Base-by-base conservation (phyloP, 2,113 vertebrate genomes). In the Hydrochoerus hydrochaeris region DNA sequence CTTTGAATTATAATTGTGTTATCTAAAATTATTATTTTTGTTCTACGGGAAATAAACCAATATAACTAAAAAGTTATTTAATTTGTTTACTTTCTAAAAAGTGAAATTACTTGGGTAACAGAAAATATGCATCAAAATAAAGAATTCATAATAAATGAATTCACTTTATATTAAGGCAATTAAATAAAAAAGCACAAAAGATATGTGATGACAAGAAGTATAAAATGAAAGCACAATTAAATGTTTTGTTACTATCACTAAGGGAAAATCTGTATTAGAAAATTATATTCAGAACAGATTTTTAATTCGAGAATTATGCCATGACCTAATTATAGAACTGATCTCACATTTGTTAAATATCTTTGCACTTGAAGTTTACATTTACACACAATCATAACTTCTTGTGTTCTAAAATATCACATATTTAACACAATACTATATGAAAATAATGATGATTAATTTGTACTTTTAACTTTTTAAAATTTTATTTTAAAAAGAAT, bases 301-400 rank as follows among this genome's bases (percentile, higher is more conserved):
- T 88, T 81, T 87, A 88, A 35, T 28, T 20, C 73, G 7, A 46
- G 46, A n/a, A 44, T n/a, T 0, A 26, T 1, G 49, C 32, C 67
- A 38, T 19, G 82, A 71, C 1, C 28, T 87, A 32, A 78, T 38
- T 32, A 10, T 32, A 52, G 28, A 32, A 32, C 11, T 12, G 17
- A 41, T 12, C 38, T 35, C 1, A 20, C 63, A 62, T 35, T n/a
- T 4, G 0, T 0, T 49, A 14, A 19, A 6, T 17, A 19, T 77
- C 24, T 46, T 81, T 87, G 16, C 86, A 62, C 30, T 3, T 1
- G 7, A 73, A 19, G 14, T 93, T 85, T 9, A 32, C 32, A 22
- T 69, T 32, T 9, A 88, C 10, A 46, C 19, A 57, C 69, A 60
- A 0, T 10, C 0, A 9, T 49, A 0, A 0, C 44, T 24, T 83